A percentile compares a stretch with the other conserved stretches of the same genome.
These are phyloP conservation scores for Hofmannophila pseudospretella DNA, from an alignment of 2,888 invertebrate genomes.

Conservation along the genomic window DNA sequence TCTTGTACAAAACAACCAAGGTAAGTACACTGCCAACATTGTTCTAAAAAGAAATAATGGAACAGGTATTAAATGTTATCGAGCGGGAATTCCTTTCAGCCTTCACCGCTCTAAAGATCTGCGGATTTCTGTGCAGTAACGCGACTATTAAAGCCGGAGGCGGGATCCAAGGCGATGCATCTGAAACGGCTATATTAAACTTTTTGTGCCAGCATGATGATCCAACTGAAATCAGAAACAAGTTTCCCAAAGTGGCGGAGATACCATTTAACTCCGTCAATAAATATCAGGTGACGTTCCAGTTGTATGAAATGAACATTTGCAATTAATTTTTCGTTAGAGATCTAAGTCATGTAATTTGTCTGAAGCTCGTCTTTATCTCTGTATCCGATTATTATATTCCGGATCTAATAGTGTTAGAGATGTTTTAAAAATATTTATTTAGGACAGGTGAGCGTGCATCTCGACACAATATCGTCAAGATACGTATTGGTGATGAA, in stretches of 20 bases:
- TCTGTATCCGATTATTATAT: too few relatives aligned
- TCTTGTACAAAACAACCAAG: constrained; percentile 33
- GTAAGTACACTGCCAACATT: constrained; percentile 24
- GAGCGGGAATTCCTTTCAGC: constrained; percentile 63
- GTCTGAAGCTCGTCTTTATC: too few relatives aligned
- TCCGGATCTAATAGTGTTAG: too few relatives aligned
- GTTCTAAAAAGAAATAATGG: too few relatives aligned
- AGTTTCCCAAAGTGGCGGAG: constrained; percentile 91
- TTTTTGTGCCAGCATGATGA: constrained; percentile 82
- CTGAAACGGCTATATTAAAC: constrained; percentile 93
- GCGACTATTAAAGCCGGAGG: constrained; percentile 93
- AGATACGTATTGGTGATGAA: constrained; percentile 94
- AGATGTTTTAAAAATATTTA: too few relatives aligned
- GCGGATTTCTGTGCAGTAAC: constrained; percentile 96
- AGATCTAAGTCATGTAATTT: too few relatives aligned
- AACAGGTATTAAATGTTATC: too few relatives aligned
- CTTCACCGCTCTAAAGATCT: constrained; percentile 88
- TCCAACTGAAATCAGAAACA: constrained; percentile 84
- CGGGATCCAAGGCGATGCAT: constrained; percentile 91
- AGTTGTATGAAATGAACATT: too few relatives aligned
- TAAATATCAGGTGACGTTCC: constrained; percentile 90
- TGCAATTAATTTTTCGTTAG: too few relatives aligned
- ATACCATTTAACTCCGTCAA: constrained; percentile 96
- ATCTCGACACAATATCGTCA: constrained; percentile 87
- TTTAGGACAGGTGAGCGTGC: constrained; percentile 78